Conservation (phyloP, 2,113 vertebrate species). For the Stigmatopora argus region DNA sequence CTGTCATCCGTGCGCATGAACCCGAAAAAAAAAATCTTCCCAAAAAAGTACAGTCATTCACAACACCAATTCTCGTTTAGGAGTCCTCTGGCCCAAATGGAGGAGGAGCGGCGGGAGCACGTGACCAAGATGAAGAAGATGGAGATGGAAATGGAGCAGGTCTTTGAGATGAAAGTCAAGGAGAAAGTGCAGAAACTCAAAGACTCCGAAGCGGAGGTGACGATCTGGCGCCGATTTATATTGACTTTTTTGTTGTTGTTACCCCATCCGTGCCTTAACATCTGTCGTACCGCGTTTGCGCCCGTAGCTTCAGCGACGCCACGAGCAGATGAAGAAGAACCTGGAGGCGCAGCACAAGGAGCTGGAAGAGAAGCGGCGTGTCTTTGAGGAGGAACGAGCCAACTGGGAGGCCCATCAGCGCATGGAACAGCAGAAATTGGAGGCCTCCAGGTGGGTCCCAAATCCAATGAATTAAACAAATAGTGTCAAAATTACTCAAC, state of each 20-base stretch:
- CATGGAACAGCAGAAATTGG: conserved; percentile 90
- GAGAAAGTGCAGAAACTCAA: conserved; percentile 98
- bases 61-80: conserved; percentile 51
- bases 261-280: background rate
- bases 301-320: conserved; percentile 86
- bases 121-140: conserved; percentile 99
- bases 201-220: conserved; percentile 98
- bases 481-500: background rate
- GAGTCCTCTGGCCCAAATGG: conserved; percentile 97
- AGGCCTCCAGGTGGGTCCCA: conserved; percentile 78
- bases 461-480: background rate
- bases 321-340: conserved; percentile 99
- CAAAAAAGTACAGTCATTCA: background rate
- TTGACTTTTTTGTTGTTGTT: background rate
- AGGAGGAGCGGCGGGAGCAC: conserved; percentile 93
- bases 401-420: conserved; percentile 94
- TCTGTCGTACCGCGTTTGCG: background rate
- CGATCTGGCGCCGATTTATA: background rate
- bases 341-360: conserved; percentile 97
- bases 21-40: background rate
- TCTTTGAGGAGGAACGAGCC: conserved; percentile 89
- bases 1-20: background rate
- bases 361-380: conserved; percentile 90
- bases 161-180: conserved; percentile 99
- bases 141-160: conserved; percentile 99